Evolutionary conservation across 1,140 invertebrate species (phyloP).

Genomic region (Eufriesea mexicana): DNA sequence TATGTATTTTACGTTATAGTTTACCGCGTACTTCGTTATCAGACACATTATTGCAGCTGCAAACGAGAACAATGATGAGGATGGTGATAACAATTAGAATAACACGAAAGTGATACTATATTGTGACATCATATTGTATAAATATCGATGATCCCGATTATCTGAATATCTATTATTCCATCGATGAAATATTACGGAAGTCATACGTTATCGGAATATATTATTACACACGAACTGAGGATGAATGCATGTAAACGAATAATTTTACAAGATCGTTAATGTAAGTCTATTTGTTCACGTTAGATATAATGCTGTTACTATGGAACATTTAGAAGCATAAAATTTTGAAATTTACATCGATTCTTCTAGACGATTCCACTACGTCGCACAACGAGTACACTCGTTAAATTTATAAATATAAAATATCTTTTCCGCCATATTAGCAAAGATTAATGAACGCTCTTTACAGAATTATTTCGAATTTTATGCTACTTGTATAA

Average conservation of each 20-base stretch:
- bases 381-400: slow-evolving; percentile 31
- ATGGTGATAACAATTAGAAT: background rate
- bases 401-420: background rate
- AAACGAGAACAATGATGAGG: background rate
- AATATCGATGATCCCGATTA: slow-evolving; percentile 4
- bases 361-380: slow-evolving; percentile 14
- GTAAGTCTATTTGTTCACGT: background rate
- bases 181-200: background rate
- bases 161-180: background rate
- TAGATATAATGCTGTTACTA: background rate
- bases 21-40: background rate
- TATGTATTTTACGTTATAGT: background rate
- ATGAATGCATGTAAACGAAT: background rate
- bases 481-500: background rate
- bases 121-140: background rate
- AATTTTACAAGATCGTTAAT: background rate
- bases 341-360: slow-evolving; percentile 6
- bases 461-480: background rate
- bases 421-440: background rate
- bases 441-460: background rate
- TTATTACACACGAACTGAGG: background rate
- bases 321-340: background rate
- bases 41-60: background rate
- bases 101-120: background rate
- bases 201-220: background rate